Percentiles rank a stretch among this genome's conserved stretches.
These are phyloP conservation scores for Ecdyonurus torrentis DNA, from an alignment of 2,888 invertebrate genomes.

Conservation along the genomic window DNA sequence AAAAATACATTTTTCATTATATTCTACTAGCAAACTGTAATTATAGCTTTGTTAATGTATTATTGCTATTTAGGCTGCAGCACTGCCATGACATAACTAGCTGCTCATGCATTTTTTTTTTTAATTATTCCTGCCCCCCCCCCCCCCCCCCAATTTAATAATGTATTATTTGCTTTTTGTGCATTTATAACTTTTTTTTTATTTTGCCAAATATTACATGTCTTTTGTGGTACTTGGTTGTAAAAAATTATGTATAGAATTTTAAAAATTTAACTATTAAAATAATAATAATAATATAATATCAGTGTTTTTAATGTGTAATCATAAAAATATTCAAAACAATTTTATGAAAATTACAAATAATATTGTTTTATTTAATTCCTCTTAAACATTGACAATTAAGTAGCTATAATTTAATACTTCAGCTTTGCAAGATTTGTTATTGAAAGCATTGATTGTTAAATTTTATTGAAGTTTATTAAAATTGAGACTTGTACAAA, in stretches of 20 bases:
- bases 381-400: too few relatives aligned
- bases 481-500: too few relatives aligned
- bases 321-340: neutral
- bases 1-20: neutral
- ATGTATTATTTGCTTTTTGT: too few relatives aligned
- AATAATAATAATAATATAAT: neutral
- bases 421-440: too few relatives aligned
- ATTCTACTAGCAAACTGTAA: constrained; percentile 2
- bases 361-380: neutral
- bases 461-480: too few relatives aligned
- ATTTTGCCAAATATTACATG: neutral
- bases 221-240: neutral
- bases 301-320: neutral
- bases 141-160: too few relatives aligned
- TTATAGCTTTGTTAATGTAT: neutral
- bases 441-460: too few relatives aligned
- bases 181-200: neutral
- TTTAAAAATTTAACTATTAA: neutral
- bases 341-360: neutral
- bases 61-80: neutral
- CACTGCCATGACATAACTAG: neutral
- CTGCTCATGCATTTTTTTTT: constrained; percentile 1
- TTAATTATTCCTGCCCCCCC: neutral
- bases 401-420: too few relatives aligned
- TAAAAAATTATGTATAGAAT: neutral